A percentile compares a stretch with the other conserved stretches of the same genome.
These are phyloP conservation scores for Dreissena polymorpha DNA, from an alignment of 1,140 invertebrate species.

Conservation along the genomic window DNA sequence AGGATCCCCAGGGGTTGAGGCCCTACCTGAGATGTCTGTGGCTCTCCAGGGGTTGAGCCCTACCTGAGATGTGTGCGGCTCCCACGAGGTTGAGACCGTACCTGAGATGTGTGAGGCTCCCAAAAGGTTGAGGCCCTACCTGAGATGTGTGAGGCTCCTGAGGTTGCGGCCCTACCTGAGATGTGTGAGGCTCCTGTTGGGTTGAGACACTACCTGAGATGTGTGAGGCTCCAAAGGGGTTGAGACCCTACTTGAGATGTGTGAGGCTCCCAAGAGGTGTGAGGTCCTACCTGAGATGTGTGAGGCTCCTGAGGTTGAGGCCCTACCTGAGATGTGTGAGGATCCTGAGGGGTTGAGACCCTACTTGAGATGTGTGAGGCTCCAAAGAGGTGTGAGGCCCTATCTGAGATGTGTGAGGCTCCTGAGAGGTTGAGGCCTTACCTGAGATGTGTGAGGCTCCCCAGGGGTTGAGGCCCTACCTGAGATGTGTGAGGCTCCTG, in stretches of 20 bases:
- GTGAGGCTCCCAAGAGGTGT: slow-evolving; percentile 60
- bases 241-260: slow-evolving; percentile 63
- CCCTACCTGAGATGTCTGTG: slow-evolving; percentile 63
- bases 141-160: slow-evolving; percentile 61
- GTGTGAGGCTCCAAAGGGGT: slow-evolving; percentile 60
- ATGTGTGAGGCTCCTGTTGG: slow-evolving; percentile 59
- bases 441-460: slow-evolving; percentile 61
- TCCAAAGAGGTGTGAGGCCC: slow-evolving; percentile 60
- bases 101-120: slow-evolving; percentile 61
- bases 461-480: slow-evolving; percentile 66
- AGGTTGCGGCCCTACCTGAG: slow-evolving; percentile 60
- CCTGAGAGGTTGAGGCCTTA: slow-evolving; percentile 61
- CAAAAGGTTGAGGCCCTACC: slow-evolving; percentile 64
- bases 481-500: slow-evolving; percentile 59
- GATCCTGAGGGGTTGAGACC: slow-evolving; percentile 62
- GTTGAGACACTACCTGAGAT: too few species aligned
- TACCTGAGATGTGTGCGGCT: slow-evolving; percentile 63
- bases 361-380: slow-evolving; percentile 60
- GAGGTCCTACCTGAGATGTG: slow-evolving; percentile 64
- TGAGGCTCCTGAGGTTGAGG: slow-evolving; percentile 60
- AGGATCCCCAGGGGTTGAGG: slow-evolving; percentile 63
- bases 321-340: slow-evolving; percentile 64
- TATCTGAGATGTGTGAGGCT: slow-evolving; percentile 63
- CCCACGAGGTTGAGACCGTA: slow-evolving; percentile 60
- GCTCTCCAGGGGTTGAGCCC: slow-evolving; percentile 60